These are phyloP conservation scores for Charadrius vociferus DNA, from an alignment of 2,113 vertebrate species.

Conservation along the genomic window DNA sequence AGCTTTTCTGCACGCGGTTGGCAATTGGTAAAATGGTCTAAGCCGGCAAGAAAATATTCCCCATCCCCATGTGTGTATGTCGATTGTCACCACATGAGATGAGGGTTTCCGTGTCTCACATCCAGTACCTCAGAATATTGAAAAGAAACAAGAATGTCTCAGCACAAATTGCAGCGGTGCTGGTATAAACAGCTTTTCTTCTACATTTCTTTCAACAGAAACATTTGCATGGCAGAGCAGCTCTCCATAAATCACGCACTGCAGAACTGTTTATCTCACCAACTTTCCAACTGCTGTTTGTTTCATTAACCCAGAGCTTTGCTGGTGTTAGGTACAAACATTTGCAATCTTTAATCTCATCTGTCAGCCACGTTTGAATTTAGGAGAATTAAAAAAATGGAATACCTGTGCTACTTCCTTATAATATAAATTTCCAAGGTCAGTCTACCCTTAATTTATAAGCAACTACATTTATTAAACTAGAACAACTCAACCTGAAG, in stretches of 20 bases:
- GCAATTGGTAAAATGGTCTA: neutral
- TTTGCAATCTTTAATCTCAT: neutral
- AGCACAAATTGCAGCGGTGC: neutral
- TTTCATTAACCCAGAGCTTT: conserved; percentile 9
- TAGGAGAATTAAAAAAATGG: neutral
- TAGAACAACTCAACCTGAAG: neutral
- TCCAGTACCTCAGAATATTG: neutral
- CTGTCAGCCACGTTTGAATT: neutral
- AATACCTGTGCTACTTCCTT: neutral
- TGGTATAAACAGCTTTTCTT: neutral
- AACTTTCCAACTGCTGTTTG: conserved; percentile 6
- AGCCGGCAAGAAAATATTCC: neutral
- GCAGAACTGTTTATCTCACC: conserved; percentile 12
- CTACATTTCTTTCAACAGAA: neutral
- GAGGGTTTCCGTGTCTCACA: neutral
- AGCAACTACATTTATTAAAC: neutral
- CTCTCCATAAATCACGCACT: neutral
- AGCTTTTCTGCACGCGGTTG: neutral
- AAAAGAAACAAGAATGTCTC: neutral
- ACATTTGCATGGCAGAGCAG: neutral
- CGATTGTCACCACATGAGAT: accelerated
- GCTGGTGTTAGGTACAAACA: neutral
- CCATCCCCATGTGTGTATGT: no score
- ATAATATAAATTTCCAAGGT: neutral
- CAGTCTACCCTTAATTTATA: neutral